Evolutionary conservation across 1,140 invertebrate genomes (phyloP).

Genomic region (Bombus sylvicola): DNA sequence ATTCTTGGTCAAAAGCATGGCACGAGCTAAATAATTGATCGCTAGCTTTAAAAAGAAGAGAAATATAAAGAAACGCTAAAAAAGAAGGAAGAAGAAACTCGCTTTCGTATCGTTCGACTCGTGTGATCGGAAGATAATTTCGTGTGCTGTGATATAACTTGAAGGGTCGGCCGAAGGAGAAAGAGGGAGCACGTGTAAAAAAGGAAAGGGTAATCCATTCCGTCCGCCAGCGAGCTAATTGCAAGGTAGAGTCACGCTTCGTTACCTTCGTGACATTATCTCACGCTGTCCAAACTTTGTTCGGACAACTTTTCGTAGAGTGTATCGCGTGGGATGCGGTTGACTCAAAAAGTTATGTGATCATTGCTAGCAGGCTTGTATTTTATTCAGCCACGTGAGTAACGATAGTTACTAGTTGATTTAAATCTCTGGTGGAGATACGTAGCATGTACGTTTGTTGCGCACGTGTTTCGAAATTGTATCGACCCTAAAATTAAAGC

Average conservation of each 20-base stretch:
- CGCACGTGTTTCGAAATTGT: background rate
- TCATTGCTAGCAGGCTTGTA: background rate
- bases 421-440: too few relatives aligned
- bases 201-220: conserved; percentile 9
- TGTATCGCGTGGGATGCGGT: background rate
- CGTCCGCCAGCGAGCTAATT: conserved; percentile 19
- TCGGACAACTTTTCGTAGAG: background rate
- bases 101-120: background rate
- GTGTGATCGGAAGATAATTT: too few relatives aligned
- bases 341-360: background rate
- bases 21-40: background rate
- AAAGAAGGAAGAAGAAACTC: background rate
- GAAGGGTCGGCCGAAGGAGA: background rate
- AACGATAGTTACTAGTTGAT: background rate
- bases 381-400: background rate
- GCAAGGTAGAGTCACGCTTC: conserved; percentile 13
- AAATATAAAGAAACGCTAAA: background rate
- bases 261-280: conserved; percentile 18
- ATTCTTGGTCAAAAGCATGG: background rate
- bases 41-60: background rate
- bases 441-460: background rate
- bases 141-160: background rate
- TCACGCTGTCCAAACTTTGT: conserved; percentile 18
- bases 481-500: too few relatives aligned
- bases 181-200: background rate